Base-by-base conservation (phyloP, 1,140 invertebrate species). In the Aphaenogaster ashmeadi region DNA sequence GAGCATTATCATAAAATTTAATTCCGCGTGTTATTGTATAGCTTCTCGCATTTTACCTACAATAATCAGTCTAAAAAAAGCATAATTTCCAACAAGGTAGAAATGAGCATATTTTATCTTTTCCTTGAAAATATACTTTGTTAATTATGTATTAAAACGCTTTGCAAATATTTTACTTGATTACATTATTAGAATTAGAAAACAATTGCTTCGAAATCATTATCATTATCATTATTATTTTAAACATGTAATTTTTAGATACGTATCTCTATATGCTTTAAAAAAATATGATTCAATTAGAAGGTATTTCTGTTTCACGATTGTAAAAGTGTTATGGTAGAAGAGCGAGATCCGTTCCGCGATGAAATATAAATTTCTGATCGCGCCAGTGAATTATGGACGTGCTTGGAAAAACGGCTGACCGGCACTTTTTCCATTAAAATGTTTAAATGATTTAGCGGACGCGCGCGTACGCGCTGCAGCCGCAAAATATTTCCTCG, bases 391-490 rank as follows among this genome's bases (percentile, higher is more conserved):
- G 80, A 84, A 75, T 84, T 84, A 84, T 75, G 13, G 54, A 75
- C 54, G 18, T 84, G 54, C 69, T 84, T 33, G 41, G 56, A 60
- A 75, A 83, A 75, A 62, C 8, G 80, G 80, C 69, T 84, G 69
- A 84, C 69, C 80, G 54, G 54, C 75, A 33, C 69, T 84, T 84
- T 84, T 84, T 84, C 69, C 80, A 84, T 84, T 84, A 84, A 84
- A 84, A 84, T 84, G 80, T 74, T 84, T 84, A 84, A 84, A 84
- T 84, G 80, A 84, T 84, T 84, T 84, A 84, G 54, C 67, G 67
- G 11, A 47, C 18, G 60, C 58, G 75, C 77, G 41, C 54, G 38
- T 27, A 58, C 47, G 41, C 58, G 27, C 47, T 7, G n/a, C 60
- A 18, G n/a, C 27, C 33, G 56, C 41, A 58, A 86, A 86, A 89